Conservation (phyloP, 2,797 vertebrate species). For the Tiaroga cobitis region DNA sequence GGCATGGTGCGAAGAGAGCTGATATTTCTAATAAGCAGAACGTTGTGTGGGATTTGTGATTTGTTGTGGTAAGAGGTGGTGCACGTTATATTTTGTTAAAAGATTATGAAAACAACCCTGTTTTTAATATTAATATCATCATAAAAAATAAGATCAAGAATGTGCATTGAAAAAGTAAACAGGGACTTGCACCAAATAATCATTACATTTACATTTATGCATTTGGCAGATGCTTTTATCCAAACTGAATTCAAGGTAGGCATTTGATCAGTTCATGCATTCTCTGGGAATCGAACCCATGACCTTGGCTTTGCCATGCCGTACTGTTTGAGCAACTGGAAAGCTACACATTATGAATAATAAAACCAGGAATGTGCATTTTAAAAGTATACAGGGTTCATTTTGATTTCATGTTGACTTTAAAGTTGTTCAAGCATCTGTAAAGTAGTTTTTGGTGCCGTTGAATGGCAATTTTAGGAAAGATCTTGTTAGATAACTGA, state of each 20-base stretch:
- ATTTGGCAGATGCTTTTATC: constrained; percentile 11
- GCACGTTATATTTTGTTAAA: neutral
- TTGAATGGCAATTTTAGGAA: neutral
- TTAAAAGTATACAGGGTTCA: neutral
- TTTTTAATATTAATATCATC: neutral
- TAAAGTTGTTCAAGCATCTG: constrained; percentile 32
- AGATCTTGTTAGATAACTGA: constrained; percentile 2
- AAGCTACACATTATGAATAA: neutral
- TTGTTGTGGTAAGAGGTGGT: neutral
- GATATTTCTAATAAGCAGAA: constrained; percentile 20
- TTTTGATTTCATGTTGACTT: constrained; percentile 31
- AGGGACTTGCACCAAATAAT: neutral
- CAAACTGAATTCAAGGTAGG: neutral
- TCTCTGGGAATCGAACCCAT: neutral
- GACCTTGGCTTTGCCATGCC: neutral
- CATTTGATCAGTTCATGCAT: neutral
- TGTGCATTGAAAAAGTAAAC: neutral
- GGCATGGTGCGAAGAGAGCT: neutral
- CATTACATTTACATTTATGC: neutral
- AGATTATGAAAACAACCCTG: neutral
- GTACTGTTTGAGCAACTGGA: neutral
- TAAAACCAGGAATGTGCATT: too few relatives aligned
- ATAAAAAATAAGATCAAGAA: neutral
- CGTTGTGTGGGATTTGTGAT: neutral
- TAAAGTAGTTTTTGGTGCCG: neutral